phyloP scores from a whole-genome alignment of 92 coral and sea anemone species.

The Pocillopora grandis region DNA sequence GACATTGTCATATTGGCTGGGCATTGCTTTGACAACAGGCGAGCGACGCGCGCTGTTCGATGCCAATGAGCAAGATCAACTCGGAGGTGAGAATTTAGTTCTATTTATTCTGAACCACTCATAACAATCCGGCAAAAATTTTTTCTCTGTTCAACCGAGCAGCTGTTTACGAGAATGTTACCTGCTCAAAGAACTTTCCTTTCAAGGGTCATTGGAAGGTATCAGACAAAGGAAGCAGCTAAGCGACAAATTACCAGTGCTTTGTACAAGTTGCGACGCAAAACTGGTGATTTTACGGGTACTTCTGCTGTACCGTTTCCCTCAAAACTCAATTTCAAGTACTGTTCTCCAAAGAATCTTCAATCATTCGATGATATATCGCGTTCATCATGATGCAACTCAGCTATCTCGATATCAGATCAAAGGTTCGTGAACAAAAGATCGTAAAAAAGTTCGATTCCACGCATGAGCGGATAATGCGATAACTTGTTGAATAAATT shows the following conservation, averaged over 20 bases:
- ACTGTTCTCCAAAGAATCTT: constrained; percentile 2
- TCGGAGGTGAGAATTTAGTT: constrained; percentile 4
- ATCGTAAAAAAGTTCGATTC: constrained; percentile 14
- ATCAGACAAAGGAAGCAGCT: constrained; percentile 35
- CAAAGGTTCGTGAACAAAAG: constrained; percentile 26
- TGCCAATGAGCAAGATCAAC: background rate
- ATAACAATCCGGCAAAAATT: background rate
- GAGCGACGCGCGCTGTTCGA: background rate
- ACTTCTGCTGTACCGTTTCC: background rate
- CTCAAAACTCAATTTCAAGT: background rate
- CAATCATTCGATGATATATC: background rate
- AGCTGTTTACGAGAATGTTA: constrained; percentile 22
- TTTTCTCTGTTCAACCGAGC: background rate
- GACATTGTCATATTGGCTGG: constrained; percentile 7
- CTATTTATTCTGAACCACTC: background rate
- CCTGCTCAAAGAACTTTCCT: constrained; percentile 16
- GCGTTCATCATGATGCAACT: background rate
- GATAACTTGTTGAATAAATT: constrained; percentile 38
- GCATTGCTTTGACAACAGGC: background rate
- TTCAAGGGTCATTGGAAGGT: constrained; percentile 10
- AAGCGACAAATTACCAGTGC: constrained; percentile 38
- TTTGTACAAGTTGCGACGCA: constrained; percentile 4
- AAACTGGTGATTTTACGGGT: constrained; percentile 30
- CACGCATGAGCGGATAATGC: constrained; percentile 26
- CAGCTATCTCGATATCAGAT: constrained; percentile 13